phyloP scores from a whole-genome alignment of 2,113 vertebrate species.

The Electrona antarctica region DNA sequence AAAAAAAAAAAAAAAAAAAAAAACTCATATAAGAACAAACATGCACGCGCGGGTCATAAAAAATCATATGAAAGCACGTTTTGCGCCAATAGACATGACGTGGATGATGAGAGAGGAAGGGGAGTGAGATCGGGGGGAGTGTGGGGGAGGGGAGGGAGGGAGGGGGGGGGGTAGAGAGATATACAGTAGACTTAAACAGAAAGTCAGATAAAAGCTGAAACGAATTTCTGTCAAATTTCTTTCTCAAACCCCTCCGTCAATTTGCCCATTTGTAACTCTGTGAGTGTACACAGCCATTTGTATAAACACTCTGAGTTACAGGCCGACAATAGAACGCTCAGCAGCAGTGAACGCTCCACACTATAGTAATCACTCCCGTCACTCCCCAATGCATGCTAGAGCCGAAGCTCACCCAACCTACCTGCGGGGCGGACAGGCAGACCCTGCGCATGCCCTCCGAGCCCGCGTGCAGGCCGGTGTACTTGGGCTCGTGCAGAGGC shows the following conservation, averaged over 20 bases:
- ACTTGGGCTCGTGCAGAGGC: constrained; percentile 91
- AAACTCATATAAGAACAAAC: too few relatives aligned
- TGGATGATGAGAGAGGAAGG: constrained; percentile 76
- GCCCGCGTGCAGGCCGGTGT: constrained; percentile 86
- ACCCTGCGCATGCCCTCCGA: constrained; percentile 94
- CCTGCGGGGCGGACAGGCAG: constrained; percentile 93
- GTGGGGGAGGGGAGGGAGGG: background rate
- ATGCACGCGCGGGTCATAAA: constrained; percentile 92
- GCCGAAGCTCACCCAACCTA: constrained; percentile 82
- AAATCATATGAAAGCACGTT: constrained; percentile 93
- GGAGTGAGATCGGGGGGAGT: constrained; percentile 38
- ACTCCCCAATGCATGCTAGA: constrained; percentile 39
- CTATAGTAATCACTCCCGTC: background rate
- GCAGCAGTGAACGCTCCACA: too few relatives aligned
- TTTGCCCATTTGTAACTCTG: too few relatives aligned
- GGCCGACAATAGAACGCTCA: too few relatives aligned
- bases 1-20: too few relatives aligned
- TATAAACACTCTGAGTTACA: constrained; percentile 48
- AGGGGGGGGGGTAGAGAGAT: constrained; percentile 43
- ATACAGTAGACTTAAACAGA: constrained; percentile 55
- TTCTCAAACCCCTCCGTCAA: too few relatives aligned
- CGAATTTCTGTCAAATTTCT: too few relatives aligned
- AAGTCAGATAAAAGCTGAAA: constrained; percentile 20
- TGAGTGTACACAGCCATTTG: constrained; percentile 30
- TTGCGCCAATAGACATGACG: constrained; percentile 84